phyloP scores from a whole-genome alignment of 1,140 invertebrate genomes.

The Megalonaias nervosa region DNA sequence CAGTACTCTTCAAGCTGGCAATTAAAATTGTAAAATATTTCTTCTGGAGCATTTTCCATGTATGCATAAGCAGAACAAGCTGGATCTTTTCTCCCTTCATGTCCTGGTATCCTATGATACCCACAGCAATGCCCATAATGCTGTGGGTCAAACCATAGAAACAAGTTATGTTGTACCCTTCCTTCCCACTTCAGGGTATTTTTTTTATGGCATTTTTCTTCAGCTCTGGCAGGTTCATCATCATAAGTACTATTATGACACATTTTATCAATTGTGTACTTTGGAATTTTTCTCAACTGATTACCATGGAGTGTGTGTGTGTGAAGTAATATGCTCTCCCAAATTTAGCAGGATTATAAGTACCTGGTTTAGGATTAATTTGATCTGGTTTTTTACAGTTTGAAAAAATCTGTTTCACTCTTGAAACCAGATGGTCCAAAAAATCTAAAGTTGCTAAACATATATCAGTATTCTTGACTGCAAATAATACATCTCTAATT shows the following conservation, averaged over 20 bases:
- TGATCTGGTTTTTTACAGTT: constrained; percentile 1
- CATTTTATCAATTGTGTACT: constrained; percentile 16
- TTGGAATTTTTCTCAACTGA: neutral
- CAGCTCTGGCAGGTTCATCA: neutral
- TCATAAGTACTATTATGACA: neutral
- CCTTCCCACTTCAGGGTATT: constrained; percentile 8
- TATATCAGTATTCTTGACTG: no score
- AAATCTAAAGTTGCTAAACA: neutral
- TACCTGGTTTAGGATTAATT: neutral
- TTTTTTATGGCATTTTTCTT: constrained; percentile 17
- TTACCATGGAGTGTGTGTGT: constrained; percentile 1
- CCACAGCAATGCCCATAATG: no score
- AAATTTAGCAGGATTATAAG: constrained; percentile 18
- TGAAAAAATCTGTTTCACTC: neutral
- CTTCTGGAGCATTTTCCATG: constrained; percentile 9
- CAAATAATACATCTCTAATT: constrained; percentile 5
- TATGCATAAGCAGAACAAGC: constrained; percentile 7
- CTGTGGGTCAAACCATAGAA: constrained; percentile 13
- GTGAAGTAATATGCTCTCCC: constrained; percentile 18
- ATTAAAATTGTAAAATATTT: constrained; percentile 16
- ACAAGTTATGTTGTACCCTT: constrained; percentile 11
- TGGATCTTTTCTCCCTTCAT: constrained; percentile 16
- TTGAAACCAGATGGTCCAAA: neutral
- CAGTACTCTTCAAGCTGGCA: constrained; percentile 18
- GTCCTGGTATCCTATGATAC: constrained; percentile 7